phyloP scores from a whole-genome alignment of 2,113 vertebrate genomes.

The Ifrita kowaldi region DNA sequence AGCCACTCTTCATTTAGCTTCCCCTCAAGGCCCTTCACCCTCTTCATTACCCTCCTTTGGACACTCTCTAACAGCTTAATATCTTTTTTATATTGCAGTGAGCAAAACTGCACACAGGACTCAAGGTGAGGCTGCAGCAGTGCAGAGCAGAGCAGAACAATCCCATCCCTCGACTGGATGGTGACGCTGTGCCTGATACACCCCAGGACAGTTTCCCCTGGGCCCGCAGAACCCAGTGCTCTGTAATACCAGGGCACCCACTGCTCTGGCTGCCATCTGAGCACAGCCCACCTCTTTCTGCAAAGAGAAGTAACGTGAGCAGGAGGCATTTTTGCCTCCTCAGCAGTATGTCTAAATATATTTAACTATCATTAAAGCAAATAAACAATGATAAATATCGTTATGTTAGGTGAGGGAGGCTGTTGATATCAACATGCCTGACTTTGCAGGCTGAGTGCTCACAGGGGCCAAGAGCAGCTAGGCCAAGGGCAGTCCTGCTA shows the following conservation, averaged over 20 bases:
- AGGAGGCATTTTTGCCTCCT: background rate
- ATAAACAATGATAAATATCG: background rate
- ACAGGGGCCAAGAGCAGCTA: accelerated
- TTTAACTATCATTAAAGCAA: background rate
- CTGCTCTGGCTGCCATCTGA: background rate
- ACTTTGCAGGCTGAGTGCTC: background rate
- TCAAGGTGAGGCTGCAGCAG: background rate
- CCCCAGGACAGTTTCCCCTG: accelerated
- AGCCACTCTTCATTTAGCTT: background rate
- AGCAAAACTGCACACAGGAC: background rate
- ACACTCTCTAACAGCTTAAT: background rate
- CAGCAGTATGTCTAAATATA: background rate
- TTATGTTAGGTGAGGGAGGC: background rate
- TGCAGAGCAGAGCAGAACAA: background rate
- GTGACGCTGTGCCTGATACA: background rate
- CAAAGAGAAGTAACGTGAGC: accelerated
- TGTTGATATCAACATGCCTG: background rate
- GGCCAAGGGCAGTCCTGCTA: background rate
- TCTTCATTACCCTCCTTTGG: background rate
- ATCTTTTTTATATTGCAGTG: background rate
- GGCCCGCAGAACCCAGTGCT: background rate
- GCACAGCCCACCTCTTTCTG: background rate
- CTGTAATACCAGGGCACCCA: background rate
- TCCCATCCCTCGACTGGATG: accelerated
- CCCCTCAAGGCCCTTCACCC: background rate